Evolutionary conservation across 1,140 invertebrate species (phyloP).

Genomic region (Belonocnema kinseyi): DNA sequence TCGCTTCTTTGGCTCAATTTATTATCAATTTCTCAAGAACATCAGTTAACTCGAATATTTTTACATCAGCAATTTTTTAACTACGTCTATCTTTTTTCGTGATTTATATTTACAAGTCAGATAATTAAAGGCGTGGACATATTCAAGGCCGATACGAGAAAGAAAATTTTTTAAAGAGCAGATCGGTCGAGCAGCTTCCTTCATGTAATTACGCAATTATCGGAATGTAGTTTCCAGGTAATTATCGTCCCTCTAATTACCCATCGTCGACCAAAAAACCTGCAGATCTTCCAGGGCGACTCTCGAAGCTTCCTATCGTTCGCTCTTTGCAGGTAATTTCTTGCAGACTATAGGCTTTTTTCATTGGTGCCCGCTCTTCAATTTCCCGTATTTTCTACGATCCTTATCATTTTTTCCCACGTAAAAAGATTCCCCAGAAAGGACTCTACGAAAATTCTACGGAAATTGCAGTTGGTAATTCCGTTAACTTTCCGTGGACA

Average conservation of each 20-base stretch:
- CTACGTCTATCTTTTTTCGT: not conserved
- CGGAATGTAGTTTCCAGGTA: constrained; percentile 18
- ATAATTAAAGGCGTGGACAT: not conserved
- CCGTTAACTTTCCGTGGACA: no score
- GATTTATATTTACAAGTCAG: not conserved
- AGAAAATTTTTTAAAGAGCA: not conserved
- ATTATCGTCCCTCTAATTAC: constrained; percentile 16
- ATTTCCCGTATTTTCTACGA: no score
- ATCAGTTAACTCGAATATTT: no score
- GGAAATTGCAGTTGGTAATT: no score
- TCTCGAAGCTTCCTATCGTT: not conserved
- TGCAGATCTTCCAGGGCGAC: not conserved
- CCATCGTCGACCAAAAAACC: constrained; percentile 8
- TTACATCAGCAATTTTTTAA: no score
- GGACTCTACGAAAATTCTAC: no score
- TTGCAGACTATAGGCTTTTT: no score
- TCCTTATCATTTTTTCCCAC: no score
- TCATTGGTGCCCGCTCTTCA: no score
- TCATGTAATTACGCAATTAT: constrained; percentile 29
- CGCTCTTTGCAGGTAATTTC: no score
- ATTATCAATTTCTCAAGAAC: not conserved
- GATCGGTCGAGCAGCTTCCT: not conserved
- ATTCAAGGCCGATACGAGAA: not conserved
- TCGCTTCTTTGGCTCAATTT: not conserved
- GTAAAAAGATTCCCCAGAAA: no score